Conservation (phyloP, 2,113 vertebrate species). For the Chloropsis hardwickii region DNA sequence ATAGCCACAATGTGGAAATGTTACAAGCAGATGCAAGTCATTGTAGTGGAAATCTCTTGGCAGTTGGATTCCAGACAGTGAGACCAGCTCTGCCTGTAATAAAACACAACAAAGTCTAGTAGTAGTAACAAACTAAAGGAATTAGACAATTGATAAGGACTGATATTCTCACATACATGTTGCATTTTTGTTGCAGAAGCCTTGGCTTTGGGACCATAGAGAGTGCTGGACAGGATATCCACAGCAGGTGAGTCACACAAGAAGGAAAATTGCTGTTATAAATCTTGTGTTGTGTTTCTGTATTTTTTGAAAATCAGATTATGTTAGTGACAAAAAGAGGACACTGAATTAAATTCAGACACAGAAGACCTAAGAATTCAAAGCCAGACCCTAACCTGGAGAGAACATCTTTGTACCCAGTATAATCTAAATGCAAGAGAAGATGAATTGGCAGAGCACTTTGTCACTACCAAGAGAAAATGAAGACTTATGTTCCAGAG, state of each 20-base stretch:
- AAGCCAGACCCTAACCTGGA: not conserved
- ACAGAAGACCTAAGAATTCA: not conserved
- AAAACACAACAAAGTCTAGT: not conserved
- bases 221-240: conserved; percentile 88
- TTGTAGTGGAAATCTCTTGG: not conserved
- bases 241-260: conserved; percentile 78
- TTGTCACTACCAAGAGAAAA: not conserved
- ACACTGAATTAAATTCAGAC: not conserved
- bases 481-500: not conserved
- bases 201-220: conserved; percentile 86
- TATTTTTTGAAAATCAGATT: not conserved
- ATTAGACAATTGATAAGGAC: not conserved
- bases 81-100: not conserved
- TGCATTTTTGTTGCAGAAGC: conserved; percentile 74
- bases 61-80: not conserved
- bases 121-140: not conserved
- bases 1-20: not conserved
- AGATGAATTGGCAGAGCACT: not conserved
- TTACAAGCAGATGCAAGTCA: not conserved
- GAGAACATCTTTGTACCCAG: not conserved
- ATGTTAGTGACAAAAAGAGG: not conserved
- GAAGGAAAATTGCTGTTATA: not conserved
- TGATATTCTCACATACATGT: not conserved
- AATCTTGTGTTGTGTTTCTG: not conserved
- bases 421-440: not conserved